Conservation (phyloP, 2,797 vertebrate species). For the Sebastes taczanowskii region DNA sequence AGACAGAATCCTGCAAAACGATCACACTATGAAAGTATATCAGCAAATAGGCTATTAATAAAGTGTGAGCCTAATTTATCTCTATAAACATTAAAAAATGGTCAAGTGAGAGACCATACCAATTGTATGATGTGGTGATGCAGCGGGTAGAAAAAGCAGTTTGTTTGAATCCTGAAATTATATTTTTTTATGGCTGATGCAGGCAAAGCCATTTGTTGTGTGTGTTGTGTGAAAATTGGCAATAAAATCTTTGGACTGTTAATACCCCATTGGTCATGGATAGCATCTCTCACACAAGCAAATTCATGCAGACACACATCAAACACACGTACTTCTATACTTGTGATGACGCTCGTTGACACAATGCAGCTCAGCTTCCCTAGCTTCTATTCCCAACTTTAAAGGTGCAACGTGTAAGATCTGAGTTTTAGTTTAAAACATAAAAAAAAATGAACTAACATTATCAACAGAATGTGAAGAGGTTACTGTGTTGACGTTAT, state of each 20-base stretch:
- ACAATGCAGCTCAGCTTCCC: background rate
- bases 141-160: background rate
- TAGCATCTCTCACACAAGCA: conserved; percentile 5
- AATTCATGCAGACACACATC: background rate
- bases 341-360: background rate
- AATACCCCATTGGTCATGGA: conserved; percentile 15
- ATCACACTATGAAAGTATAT: background rate
- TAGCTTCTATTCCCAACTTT: background rate
- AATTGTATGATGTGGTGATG: background rate
- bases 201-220: conserved; percentile 15
- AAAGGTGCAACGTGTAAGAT: background rate
- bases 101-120: background rate
- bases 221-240: conserved; percentile 11
- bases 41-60: conserved; percentile 16
- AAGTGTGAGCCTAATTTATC: conserved; percentile 12
- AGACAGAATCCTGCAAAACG: conserved; percentile 21
- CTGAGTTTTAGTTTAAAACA: background rate
- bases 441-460: background rate
- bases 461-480: background rate
- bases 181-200: background rate
- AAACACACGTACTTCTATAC: background rate
- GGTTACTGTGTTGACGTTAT: background rate
- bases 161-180: conserved; percentile 2
- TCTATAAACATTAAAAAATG: conserved; percentile 23
- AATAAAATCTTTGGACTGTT: background rate